phyloP scores from a whole-genome alignment of 2,113 vertebrate genomes.

The Mungos mungo region DNA sequence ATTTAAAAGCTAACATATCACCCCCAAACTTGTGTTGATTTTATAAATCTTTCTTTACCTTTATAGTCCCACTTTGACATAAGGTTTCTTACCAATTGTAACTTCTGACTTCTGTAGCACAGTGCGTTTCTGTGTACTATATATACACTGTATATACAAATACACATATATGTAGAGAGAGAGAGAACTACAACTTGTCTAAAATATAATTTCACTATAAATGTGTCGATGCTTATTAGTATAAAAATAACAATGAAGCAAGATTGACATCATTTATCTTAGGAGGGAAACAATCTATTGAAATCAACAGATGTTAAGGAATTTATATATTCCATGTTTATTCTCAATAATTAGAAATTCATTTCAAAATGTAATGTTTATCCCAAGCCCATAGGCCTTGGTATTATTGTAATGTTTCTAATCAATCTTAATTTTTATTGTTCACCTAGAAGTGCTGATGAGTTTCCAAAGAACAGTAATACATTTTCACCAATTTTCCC shows the following conservation, averaged over 20 bases:
- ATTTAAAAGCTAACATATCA: slow-evolving; percentile 54
- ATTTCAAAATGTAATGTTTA: slow-evolving; percentile 9
- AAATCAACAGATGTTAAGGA: neutral
- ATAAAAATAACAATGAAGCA: slow-evolving; percentile 18
- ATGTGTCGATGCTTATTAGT: neutral
- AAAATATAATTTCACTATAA: neutral
- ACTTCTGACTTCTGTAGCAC: neutral
- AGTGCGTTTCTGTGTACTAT: neutral
- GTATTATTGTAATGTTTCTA: neutral
- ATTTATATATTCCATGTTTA: neutral
- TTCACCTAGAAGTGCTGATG: neutral
- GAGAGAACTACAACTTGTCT: neutral
- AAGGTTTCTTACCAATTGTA: neutral
- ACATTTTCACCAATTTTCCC: neutral
- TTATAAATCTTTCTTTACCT: neutral
- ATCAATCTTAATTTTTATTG: neutral
- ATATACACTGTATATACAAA: neutral
- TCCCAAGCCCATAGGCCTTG: neutral
- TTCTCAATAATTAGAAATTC: slow-evolving; percentile 41
- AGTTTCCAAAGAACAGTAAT: slow-evolving; percentile 1
- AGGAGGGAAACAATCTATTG: neutral
- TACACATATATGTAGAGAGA: no score
- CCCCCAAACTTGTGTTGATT: neutral
- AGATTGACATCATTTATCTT: neutral
- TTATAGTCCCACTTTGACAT: neutral